Evolutionary conservation across 2,797 vertebrate genomes (phyloP).

Genomic region (Aulostomus chinensis): DNA sequence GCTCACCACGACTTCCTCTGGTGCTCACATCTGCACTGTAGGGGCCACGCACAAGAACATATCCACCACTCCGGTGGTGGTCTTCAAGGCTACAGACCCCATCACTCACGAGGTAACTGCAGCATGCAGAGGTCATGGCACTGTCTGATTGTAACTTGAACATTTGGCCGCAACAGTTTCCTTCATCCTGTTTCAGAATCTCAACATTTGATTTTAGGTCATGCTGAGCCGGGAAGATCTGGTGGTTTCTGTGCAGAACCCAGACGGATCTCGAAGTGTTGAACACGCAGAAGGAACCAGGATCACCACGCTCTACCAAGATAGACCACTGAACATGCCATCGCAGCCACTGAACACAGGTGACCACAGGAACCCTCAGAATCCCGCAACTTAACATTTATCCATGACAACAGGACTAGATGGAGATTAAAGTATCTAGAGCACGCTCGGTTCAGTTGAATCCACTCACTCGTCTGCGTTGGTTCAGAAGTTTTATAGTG

Average conservation of each 20-base stretch:
- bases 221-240: slow-evolving; percentile 89
- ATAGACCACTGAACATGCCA: slow-evolving; percentile 38
- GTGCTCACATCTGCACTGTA: slow-evolving; percentile 80
- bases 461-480: no score
- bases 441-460: no score
- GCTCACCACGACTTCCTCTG: slow-evolving; percentile 87
- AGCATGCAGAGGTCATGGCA: no score
- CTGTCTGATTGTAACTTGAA: neutral
- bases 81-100: slow-evolving; percentile 85
- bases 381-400: neutral
- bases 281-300: slow-evolving; percentile 93
- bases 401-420: no score
- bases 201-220: slow-evolving; percentile 70
- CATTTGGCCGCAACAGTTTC: neutral
- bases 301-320: slow-evolving; percentile 85
- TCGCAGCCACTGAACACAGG: slow-evolving; percentile 58
- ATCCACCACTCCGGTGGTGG: slow-evolving; percentile 61
- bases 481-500: no score
- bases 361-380: slow-evolving; percentile 36
- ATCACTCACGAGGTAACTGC: slow-evolving; percentile 85
- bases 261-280: slow-evolving; percentile 77
- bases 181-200: neutral
- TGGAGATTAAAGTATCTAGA: no score
- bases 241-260: slow-evolving; percentile 82
- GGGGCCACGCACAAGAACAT: slow-evolving; percentile 48